A percentile compares a stretch with the other conserved stretches of the same genome.
phyloP scores from a whole-genome alignment of 2,888 invertebrate genomes.

The Hirtodrosophila alboralis region DNA sequence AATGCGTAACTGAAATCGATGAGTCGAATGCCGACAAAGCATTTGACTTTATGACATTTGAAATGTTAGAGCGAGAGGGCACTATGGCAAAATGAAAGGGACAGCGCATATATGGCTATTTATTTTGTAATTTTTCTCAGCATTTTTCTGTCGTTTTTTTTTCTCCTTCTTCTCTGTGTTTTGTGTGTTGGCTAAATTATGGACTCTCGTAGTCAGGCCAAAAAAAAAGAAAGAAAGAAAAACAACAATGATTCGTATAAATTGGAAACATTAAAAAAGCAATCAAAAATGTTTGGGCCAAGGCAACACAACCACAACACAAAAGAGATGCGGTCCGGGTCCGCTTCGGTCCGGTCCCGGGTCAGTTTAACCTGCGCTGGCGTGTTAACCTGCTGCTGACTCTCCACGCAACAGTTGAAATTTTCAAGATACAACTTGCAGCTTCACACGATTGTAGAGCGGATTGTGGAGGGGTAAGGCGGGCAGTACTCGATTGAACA shows the following conservation, averaged over 20 bases:
- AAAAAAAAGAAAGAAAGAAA: conserved; percentile 36
- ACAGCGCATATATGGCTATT: conserved; percentile 51
- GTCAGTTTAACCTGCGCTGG: conserved; percentile 77
- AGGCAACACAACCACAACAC: conserved; percentile 51
- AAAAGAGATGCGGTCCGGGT: conserved; percentile 50
- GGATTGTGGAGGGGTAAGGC: neutral
- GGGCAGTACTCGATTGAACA: conserved; percentile 57
- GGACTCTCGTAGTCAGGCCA: conserved; percentile 59
- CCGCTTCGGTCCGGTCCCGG: conserved; percentile 65
- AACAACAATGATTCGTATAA: conserved; percentile 79
- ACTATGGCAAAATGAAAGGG: conserved; percentile 28
- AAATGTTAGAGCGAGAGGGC: conserved; percentile 15
- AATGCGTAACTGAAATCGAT: conserved; percentile 75
- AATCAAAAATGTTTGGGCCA: conserved; percentile 78
- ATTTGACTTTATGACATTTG: conserved; percentile 78
- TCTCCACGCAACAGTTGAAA: conserved; percentile 62
- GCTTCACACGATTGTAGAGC: conserved; percentile 66
- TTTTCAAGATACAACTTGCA: conserved; percentile 41
- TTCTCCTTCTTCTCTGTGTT: conserved; percentile 12
- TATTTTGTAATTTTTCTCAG: conserved; percentile 77
- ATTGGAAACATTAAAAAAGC: conserved; percentile 78
- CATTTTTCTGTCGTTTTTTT: conserved; percentile 30
- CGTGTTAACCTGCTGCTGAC: conserved; percentile 75
- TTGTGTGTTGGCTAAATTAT: conserved; percentile 71
- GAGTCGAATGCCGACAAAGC: conserved; percentile 70